These are phyloP conservation scores for Amniataba percoides DNA, from an alignment of 2,797 vertebrate genomes.

Conservation along the genomic window DNA sequence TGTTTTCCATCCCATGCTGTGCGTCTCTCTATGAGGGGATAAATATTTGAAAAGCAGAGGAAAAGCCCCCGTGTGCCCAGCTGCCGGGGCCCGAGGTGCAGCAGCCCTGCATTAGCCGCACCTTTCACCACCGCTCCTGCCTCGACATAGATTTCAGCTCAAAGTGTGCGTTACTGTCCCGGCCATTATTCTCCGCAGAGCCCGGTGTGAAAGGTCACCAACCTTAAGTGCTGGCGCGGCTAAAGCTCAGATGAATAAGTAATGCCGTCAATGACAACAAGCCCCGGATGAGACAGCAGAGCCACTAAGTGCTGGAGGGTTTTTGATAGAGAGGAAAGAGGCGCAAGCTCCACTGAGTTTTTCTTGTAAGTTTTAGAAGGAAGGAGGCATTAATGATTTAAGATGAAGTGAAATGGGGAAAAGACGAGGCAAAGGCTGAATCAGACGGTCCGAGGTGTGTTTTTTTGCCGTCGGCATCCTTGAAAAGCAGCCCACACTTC, in stretches of 20 bases:
- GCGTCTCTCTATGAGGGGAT: slow-evolving; percentile 69
- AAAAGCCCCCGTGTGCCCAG: slow-evolving; percentile 49
- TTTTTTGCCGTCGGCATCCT: slow-evolving; percentile 22
- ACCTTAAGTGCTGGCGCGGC: slow-evolving; percentile 72
- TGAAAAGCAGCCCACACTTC: slow-evolving; percentile 38
- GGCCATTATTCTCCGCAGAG: slow-evolving; percentile 59
- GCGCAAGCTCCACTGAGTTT: slow-evolving; percentile 46
- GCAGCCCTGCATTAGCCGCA: slow-evolving; percentile 46
- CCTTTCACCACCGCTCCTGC: slow-evolving; percentile 25
- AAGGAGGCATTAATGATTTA: slow-evolving; percentile 70
- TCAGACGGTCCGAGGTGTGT: slow-evolving; percentile 30
- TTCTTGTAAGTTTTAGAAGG: slow-evolving; percentile 48
- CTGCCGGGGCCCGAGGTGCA: slow-evolving; percentile 47
- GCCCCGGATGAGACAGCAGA: slow-evolving; percentile 39
- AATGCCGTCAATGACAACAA: slow-evolving; percentile 68
- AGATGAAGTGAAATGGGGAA: slow-evolving; percentile 34
- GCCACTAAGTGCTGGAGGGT: slow-evolving; percentile 64
- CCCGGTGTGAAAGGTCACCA: slow-evolving; percentile 71
- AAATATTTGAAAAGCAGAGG: slow-evolving; percentile 82
- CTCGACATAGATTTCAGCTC: slow-evolving; percentile 57
- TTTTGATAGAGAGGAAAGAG: slow-evolving; percentile 50
- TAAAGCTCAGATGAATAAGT: slow-evolving; percentile 75
- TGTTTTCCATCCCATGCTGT: slow-evolving; percentile 72
- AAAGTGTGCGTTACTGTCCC: slow-evolving; percentile 41
- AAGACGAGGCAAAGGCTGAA: slow-evolving; percentile 30